Percentiles rank a stretch among this genome's conserved stretches.
Conservation (phyloP, 37 sponge, comb jelly and placozoan species). For the Amphimedon queenslandica region DNA sequence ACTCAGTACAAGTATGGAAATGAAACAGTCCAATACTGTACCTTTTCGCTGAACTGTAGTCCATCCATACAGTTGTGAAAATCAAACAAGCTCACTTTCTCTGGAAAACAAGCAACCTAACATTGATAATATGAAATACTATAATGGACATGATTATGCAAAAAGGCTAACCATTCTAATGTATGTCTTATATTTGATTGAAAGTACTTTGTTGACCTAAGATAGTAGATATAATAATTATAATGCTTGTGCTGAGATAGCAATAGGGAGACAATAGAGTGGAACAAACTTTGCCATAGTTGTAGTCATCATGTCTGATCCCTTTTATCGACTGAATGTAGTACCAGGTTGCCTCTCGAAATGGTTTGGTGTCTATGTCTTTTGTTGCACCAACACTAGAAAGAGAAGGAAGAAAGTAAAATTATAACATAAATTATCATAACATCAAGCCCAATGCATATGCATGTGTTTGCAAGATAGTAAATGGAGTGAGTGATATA, state of each 20-base stretch:
- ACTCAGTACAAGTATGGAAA: not conserved
- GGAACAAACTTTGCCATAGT: constrained; percentile 42
- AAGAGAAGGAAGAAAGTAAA: not conserved
- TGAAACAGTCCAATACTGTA: not conserved
- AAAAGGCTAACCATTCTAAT: constrained; percentile 61
- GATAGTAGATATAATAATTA: not conserved
- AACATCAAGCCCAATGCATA: no score
- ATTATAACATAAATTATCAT: no score
- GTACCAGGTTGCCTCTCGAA: constrained; percentile 75
- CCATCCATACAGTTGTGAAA: constrained; percentile 33
- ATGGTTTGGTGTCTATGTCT: constrained; percentile 63
- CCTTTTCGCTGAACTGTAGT: constrained; percentile 60
- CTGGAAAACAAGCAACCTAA: constrained; percentile 71
- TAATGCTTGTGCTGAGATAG: no score
- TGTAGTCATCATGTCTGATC: constrained; percentile 79
- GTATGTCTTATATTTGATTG: constrained; percentile 68
- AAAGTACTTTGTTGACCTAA: constrained; percentile 69
- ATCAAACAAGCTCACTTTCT: constrained; percentile 41
- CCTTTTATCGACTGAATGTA: constrained; percentile 91
- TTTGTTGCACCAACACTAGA: constrained; percentile 48
- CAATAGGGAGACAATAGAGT: no score
- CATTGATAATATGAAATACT: not conserved
- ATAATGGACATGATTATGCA: not conserved
- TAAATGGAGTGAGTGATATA: constrained; percentile 63
- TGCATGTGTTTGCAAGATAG: not conserved